A percentile compares a stretch with the other conserved stretches of the same genome.
Evolutionary conservation across 2,888 invertebrate species (phyloP).

Genomic region (Ophion costatus): DNA sequence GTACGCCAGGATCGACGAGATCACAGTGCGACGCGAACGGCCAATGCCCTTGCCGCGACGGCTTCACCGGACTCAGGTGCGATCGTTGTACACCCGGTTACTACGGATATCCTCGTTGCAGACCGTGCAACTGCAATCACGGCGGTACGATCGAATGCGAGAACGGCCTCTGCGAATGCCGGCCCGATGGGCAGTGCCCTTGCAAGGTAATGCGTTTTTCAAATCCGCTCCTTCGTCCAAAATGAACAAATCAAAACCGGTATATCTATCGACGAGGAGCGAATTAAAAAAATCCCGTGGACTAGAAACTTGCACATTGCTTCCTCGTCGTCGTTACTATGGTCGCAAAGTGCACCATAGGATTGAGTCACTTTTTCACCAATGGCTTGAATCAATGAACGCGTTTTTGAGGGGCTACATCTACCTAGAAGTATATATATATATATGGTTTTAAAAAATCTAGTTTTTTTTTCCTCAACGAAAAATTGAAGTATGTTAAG

Average conservation of each 20-base stretch:
- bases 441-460: too few relatives aligned
- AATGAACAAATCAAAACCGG: not conserved
- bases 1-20: conserved; percentile 89
- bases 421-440: too few relatives aligned
- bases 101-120: conserved; percentile 95
- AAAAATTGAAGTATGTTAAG: too few relatives aligned
- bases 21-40: conserved; percentile 89
- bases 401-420: not conserved
- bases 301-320: not conserved
- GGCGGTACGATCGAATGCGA: conserved; percentile 88
- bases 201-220: conserved; percentile 88
- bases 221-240: not conserved
- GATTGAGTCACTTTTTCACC: not conserved
- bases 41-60: conserved; percentile 90
- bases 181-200: conserved; percentile 94
- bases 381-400: not conserved
- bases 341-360: not conserved
- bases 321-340: not conserved
- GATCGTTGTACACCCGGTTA: conserved; percentile 93
- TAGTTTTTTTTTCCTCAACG: too few relatives aligned
- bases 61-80: conserved; percentile 91
- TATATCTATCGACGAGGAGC: not conserved
- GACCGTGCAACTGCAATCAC: conserved; percentile 92
- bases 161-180: conserved; percentile 86
- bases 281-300: not conserved